These are phyloP conservation scores for Balaeniceps rex DNA, from an alignment of 2,113 vertebrate genomes.

Conservation along the genomic window DNA sequence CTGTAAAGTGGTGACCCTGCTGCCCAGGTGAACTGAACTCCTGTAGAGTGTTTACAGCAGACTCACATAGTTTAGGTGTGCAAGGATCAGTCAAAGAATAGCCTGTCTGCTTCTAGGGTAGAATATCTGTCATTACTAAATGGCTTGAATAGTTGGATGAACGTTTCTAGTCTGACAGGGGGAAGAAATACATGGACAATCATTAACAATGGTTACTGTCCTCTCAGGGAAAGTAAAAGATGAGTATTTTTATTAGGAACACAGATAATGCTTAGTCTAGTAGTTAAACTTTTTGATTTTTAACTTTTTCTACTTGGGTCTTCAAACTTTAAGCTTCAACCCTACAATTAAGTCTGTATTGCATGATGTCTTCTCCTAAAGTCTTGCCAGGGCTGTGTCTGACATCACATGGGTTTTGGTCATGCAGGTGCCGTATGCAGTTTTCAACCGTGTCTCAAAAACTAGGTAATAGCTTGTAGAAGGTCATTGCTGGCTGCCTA, in stretches of 20 bases:
- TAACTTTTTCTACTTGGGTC: not conserved
- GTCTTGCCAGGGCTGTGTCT: not conserved
- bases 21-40: not conserved
- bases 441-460: not conserved
- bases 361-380: not conserved
- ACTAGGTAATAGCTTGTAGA: not conserved
- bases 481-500: not conserved
- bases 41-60: not conserved
- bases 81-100: not conserved
- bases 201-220: not conserved
- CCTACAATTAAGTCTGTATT: not conserved
- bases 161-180: not conserved
- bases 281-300: not conserved
- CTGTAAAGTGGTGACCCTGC: not conserved
- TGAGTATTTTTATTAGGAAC: not conserved
- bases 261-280: not conserved
- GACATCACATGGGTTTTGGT: not conserved
- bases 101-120: not conserved
- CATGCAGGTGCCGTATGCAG: not conserved
- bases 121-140: not conserved
- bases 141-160: not conserved
- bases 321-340: not conserved
- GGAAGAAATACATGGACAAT: not conserved
- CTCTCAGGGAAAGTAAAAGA: not conserved
- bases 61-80: rapidly evolving